phyloP scores from a whole-genome alignment of 2,113 vertebrate species.

The Dendropsophus ebraccatus region DNA sequence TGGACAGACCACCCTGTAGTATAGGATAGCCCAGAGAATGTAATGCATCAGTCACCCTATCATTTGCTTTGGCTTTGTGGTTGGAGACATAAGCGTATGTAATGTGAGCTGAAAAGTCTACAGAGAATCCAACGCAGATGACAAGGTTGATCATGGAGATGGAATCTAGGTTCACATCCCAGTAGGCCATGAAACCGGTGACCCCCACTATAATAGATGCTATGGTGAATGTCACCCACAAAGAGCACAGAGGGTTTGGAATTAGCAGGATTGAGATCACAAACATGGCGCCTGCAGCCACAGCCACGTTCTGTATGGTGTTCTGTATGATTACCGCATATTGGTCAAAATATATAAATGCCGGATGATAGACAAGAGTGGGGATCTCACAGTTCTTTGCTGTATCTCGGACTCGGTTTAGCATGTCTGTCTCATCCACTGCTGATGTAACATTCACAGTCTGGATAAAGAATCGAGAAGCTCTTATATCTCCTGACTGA shows the following conservation, averaged over 20 bases:
- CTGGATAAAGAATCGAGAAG: conserved; percentile 78
- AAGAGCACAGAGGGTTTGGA: conserved; percentile 70
- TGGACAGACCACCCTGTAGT: conserved; percentile 72
- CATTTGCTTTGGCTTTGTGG: conserved; percentile 62
- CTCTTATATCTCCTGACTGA: conserved; percentile 61
- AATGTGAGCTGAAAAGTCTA: conserved; percentile 9
- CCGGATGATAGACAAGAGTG: conserved; percentile 76
- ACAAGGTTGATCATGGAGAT: conserved; percentile 78
- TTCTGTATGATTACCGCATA: conserved; percentile 72
- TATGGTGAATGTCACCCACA: conserved; percentile 77
- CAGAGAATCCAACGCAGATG: conserved; percentile 80
- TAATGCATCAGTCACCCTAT: conserved; percentile 70
- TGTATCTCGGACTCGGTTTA: conserved; percentile 69
- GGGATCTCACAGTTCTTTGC: conserved; percentile 68
- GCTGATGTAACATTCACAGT: conserved; percentile 66
- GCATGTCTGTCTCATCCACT: conserved; percentile 65
- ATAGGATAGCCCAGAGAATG: conserved; percentile 73
- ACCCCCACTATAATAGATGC: conserved; percentile 77
- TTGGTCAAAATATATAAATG: conserved; percentile 77
- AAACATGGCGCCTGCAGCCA: conserved; percentile 69
- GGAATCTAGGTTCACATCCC: conserved; percentile 77
- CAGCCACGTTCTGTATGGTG: conserved; percentile 68
- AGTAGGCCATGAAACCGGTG: conserved; percentile 75
- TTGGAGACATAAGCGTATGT: conserved; percentile 67
- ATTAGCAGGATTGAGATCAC: conserved; percentile 73